Percentiles rank a stretch among this genome's conserved stretches.
These are phyloP conservation scores for Orchesella flavescens DNA, from an alignment of 2,888 invertebrate species.

Conservation along the genomic window DNA sequence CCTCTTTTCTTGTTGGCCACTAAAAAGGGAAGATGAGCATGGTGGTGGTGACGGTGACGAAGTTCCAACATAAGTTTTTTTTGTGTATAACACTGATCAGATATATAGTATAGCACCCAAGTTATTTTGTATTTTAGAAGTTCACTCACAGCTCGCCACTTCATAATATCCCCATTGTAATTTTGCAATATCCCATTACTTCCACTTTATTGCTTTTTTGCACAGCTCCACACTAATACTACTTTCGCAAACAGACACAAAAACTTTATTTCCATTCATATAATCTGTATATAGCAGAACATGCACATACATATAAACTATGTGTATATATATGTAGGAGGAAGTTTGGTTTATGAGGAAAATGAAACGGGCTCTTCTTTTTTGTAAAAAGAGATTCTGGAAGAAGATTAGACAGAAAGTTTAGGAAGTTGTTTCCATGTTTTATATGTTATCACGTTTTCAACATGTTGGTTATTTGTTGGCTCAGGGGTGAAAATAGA, in stretches of 20 bases:
- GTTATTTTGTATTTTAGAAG: too few species aligned
- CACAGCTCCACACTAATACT: slow-evolving; percentile 16
- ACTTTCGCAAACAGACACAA: slow-evolving; percentile 30
- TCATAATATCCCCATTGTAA: slow-evolving; percentile 16
- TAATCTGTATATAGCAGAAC: neutral
- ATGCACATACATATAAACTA: slow-evolving; percentile 7
- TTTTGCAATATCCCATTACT: slow-evolving; percentile 59
- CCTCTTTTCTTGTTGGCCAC: too few species aligned
- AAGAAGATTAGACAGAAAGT: neutral
- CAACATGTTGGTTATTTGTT: neutral
- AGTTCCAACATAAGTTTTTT: too few species aligned
- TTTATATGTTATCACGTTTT: neutral
- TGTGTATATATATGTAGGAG: neutral
- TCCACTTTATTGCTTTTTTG: slow-evolving; percentile 53
- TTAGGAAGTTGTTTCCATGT: neutral
- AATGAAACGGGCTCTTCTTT: slow-evolving; percentile 24
- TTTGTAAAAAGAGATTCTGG: neutral
- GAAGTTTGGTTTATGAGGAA: slow-evolving; percentile 11
- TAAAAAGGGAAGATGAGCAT: too few species aligned
- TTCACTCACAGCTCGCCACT: too few species aligned
- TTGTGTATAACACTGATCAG: too few species aligned
- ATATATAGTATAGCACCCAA: too few species aligned
- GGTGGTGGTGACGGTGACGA: too few species aligned
- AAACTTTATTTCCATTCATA: slow-evolving; percentile 33
- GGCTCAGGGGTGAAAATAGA: too few species aligned